Base-by-base conservation (phyloP, 2,888 invertebrate species). In the Notodonta ziczac region DNA sequence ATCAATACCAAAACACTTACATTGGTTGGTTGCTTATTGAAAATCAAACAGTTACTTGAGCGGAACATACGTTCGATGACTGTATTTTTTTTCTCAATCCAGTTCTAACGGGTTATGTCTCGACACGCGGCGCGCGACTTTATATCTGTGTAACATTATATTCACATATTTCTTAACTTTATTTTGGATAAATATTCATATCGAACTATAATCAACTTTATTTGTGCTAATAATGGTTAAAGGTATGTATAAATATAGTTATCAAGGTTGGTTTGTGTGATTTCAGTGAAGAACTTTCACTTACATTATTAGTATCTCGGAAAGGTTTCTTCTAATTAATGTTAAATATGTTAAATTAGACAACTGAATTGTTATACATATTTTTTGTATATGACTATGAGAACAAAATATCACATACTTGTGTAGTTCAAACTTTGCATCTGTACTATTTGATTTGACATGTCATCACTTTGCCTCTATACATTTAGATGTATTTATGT, bases 91-190 rank as follows among this genome's bases (percentile, higher is more conserved):
- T 89, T 86, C 82, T 80, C 77, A 88, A 92, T 91, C 93, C 91
- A 92, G 93, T 93, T 93, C 78, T 89, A 91, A 91, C 91, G 91
- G 91, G 92, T 93, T 93, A 89, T 84, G 85, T 87, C 87, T 86
- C 86, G 91, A 90, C 92, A 91, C 91, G 92, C 91, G 91, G 91
- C 91, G 87, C 82, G 80, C 83, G 83, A 83, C 80, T 83, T 78
- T 78, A 80, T 81, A 80, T 81, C 78, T 76, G 65, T 78, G 74
- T 1, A 62, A 48, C 54, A 39, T 59, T 67, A 70, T 73, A 74
- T 64, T 77, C 69, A 68, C 54, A 8, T 44, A 73, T 77, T 83
- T 75, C 65, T 57, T 73, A 77, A 82, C 86, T 87, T 89, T 88
- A 85, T 81, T 80, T 68, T 61, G 57, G 62, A 72, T 61, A 57